These are phyloP conservation scores for Zygogramma bicolorata DNA, from an alignment of 2,888 invertebrate genomes.

Conservation along the genomic window DNA sequence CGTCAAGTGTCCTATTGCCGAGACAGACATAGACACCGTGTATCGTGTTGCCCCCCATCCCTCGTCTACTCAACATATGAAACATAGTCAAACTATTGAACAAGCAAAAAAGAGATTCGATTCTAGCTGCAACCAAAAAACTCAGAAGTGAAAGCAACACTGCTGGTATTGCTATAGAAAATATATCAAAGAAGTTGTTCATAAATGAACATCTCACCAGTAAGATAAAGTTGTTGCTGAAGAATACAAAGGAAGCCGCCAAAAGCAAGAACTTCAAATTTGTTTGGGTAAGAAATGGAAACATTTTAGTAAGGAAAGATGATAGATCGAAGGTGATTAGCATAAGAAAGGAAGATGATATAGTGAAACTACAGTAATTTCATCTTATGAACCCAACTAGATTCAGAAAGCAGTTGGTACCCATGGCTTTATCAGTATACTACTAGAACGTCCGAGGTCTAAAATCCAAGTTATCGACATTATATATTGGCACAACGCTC, in stretches of 20 bases:
- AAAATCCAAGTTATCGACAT: constrained; percentile 8
- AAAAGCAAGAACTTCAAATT: neutral
- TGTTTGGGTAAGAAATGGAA: constrained; percentile 4
- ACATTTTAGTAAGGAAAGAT: constrained; percentile 1
- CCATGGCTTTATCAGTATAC: neutral
- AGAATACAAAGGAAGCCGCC: neutral
- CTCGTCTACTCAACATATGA: constrained; percentile 2
- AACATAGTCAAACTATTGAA: neutral
- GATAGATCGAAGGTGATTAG: constrained; percentile 14
- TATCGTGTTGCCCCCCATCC: constrained; percentile 9
- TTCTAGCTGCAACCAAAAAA: neutral
- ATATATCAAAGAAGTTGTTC: neutral
- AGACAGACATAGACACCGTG: neutral
- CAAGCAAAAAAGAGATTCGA: neutral
- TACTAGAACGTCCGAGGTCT: constrained; percentile 10
- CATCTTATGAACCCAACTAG: neutral
- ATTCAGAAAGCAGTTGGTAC: neutral
- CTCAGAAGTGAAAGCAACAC: neutral
- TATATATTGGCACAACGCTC: no score
- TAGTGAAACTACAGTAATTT: neutral
- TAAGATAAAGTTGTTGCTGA: neutral
- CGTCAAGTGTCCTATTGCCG: neutral
- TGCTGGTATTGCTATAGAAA: constrained; percentile 2
- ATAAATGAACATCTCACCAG: constrained; percentile 8
- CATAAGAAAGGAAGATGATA: neutral